Percentiles rank a stretch among this genome's conserved stretches.
Conservation (phyloP, 1,140 invertebrate genomes). For the Meloidogyne exigua region DNA sequence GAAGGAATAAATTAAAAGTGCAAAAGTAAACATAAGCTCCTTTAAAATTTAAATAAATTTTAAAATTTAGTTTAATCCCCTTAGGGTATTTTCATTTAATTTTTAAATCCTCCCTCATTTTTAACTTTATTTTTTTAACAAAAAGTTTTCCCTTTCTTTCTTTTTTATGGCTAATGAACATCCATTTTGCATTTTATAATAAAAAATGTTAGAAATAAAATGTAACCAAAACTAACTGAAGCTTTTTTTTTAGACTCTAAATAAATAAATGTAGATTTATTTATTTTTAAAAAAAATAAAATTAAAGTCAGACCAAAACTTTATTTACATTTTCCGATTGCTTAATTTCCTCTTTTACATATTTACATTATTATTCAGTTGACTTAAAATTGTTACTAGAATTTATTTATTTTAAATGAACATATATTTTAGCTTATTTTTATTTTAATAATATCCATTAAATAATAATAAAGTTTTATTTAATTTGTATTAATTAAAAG, state of each 20-base stretch:
- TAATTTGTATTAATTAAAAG: too few relatives aligned
- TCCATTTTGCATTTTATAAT: neutral
- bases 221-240: too few relatives aligned
- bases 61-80: too few relatives aligned
- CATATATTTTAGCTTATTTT: too few relatives aligned
- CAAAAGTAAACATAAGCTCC: too few relatives aligned
- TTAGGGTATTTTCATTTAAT: neutral
- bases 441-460: too few relatives aligned
- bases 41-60: too few relatives aligned
- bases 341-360: neutral
- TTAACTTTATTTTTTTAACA: neutral
- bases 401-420: too few relatives aligned
- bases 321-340: neutral
- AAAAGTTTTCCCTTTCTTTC: neutral
- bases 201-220: neutral
- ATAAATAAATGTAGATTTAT: slow-evolving; percentile 5
- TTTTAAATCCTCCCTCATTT: neutral
- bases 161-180: neutral
- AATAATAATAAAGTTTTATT: too few relatives aligned
- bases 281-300: neutral
- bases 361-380: neutral
- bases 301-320: neutral
- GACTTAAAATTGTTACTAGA: neutral
- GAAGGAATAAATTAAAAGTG: too few relatives aligned
- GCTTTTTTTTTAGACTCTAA: too few relatives aligned